Evolutionary conservation across 2,113 vertebrate species (phyloP), one percentile per base, ranked within the genome.

Genomic region (Myodes glareolus): DNA sequence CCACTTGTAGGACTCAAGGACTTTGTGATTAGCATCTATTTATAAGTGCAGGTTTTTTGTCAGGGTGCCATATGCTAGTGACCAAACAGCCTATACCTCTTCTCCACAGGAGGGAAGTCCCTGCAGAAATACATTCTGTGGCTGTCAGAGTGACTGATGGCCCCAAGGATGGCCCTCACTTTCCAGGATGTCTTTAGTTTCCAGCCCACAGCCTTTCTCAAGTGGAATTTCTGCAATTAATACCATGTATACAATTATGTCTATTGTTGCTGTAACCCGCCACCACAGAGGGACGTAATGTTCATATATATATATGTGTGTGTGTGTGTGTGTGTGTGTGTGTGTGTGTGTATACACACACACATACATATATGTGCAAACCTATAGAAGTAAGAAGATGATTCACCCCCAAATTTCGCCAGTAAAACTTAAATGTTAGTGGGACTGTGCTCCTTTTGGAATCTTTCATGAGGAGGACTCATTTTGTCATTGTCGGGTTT

Each of bases 21-120:
- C 13, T 82, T 84, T 39, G 77, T 88, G 29, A 73, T 67, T 78
- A 93, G 16, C 55, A 94, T 77, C 27, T 70, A n/a, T 52, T 91
- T 47, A 78, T 84, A 82, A 86, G 90, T 45, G 36, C 13, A 87
- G 42, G 10, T 55, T 94, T 86, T 78, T 95, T 89, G 68, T 95
- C 61, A 63, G 7, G 55, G 19, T 33, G 33, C 77, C 33, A 88
- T 36, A 42, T 73, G 39, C 21, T 82, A 19, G 17, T 16, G 23
- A 23, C 31, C 21, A 61, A 82, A 73, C 5, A 82, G 50, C 39
- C 13, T 50, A 61, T 81, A 93, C 52, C 73, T 61, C 42, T 81
- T 25, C 52, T 27, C 36, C 61, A 33, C n/a, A 12, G 31, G 27
- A 50, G 7, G 84, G 17, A 17, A 85, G 27, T 68, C 23, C 82